Percentiles rank a stretch among this genome's conserved stretches.
Conservation (phyloP, 2,888 invertebrate species). For the Imbricaverruca yamaguchii region DNA sequence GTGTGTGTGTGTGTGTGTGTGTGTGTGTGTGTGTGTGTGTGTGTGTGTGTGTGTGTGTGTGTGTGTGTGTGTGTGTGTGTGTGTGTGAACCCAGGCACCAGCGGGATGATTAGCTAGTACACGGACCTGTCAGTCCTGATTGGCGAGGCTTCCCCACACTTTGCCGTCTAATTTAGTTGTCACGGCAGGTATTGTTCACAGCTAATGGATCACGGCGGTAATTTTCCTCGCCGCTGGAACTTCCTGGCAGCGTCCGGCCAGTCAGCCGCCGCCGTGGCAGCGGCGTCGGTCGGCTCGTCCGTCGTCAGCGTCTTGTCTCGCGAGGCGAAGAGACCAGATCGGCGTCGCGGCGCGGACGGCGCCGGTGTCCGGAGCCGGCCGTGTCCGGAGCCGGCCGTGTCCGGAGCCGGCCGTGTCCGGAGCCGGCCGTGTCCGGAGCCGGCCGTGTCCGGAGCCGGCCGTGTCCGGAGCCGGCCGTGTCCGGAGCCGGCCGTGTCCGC, state of each 20-base stretch:
- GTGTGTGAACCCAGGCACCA: neutral
- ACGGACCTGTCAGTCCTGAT: neutral
- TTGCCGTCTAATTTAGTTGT: slow-evolving; percentile 20
- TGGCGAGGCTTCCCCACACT: slow-evolving; percentile 20
- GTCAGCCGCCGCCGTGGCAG: neutral
- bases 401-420: no score
- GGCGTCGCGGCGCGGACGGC: neutral
- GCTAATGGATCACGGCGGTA: slow-evolving; percentile 19
- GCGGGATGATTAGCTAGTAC: neutral
- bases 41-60: neutral
- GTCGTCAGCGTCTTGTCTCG: neutral
- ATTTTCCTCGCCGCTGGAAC: slow-evolving; percentile 16
- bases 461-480: no score
- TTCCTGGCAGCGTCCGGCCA: neutral
- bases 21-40: neutral
- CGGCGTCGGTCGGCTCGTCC: neutral
- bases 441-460: no score
- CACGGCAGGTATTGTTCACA: slow-evolving; percentile 14
- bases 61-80: neutral
- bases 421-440: no score
- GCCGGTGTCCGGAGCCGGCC: neutral
- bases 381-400: no score
- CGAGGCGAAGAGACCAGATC: no score
- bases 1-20: neutral
- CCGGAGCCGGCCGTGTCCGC: neutral